Percentiles rank a stretch among this genome's conserved stretches.
Evolutionary conservation across 1,140 invertebrate species (phyloP).

Genomic region (Globodera rostochiensis): DNA sequence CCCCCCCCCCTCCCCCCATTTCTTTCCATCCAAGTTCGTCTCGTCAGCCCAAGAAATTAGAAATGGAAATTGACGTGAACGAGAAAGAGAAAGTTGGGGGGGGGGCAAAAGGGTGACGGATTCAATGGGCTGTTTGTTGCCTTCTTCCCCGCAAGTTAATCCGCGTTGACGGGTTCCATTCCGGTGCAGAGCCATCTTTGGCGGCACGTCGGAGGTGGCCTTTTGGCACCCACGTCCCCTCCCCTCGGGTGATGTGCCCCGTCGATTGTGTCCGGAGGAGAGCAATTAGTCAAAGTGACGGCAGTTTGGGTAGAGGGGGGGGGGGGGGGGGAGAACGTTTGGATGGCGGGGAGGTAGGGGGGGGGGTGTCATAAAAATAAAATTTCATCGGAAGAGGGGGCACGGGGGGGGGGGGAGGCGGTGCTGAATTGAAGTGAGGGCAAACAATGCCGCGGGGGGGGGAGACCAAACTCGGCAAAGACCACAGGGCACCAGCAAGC

Average conservation of each 20-base stretch:
- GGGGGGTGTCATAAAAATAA: not conserved
- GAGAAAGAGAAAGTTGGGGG: slow-evolving; percentile 8
- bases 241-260: not conserved
- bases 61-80: slow-evolving; percentile 24
- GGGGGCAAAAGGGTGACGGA: not conserved
- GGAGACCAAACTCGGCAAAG: not conserved
- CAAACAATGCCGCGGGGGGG: not conserved
- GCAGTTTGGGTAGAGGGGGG: not conserved
- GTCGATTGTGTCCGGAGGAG: not conserved
- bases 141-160: slow-evolving; percentile 11
- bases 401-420: not conserved
- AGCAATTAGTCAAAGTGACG: slow-evolving; percentile 14
- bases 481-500: no score
- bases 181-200: not conserved
- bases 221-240: not conserved
- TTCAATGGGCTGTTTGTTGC: not conserved
- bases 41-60: slow-evolving; percentile 11
- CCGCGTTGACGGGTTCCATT: slow-evolving; percentile 2
- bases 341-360: not conserved
- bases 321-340: not conserved
- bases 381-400: not conserved
- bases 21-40: not conserved
- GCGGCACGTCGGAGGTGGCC: not conserved
- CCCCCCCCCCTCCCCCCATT: not conserved
- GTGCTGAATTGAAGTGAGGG: not conserved